Evolutionary conservation across 2,888 invertebrate species (phyloP).

Genomic region (Loripinus fragilis): DNA sequence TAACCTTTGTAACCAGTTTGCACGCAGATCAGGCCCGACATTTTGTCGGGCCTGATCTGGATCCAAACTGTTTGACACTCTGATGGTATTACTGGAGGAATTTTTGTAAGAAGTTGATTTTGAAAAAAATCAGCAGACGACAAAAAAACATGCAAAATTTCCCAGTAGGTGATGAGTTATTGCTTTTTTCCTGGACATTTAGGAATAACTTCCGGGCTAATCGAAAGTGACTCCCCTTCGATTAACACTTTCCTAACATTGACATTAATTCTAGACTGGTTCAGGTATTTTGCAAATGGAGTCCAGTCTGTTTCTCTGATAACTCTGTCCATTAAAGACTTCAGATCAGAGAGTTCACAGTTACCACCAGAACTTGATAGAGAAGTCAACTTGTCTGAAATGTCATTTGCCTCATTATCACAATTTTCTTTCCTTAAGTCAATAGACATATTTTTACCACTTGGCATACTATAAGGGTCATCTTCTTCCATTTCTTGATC

Average conservation of each 20-base stretch:
- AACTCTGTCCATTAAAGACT: constrained; percentile 54
- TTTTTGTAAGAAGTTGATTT: too few relatives aligned
- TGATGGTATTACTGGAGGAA: too few relatives aligned
- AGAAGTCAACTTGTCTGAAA: neutral
- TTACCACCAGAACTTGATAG: constrained; percentile 25
- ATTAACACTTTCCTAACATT: constrained; percentile 95
- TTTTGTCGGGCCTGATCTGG: too few relatives aligned
- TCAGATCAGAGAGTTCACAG: constrained; percentile 37
- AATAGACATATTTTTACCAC: constrained; percentile 23
- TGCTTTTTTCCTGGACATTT: constrained; percentile 33
- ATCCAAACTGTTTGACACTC: too few relatives aligned
- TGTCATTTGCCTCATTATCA: neutral
- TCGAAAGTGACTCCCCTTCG: constrained; percentile 35
- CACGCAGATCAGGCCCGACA: too few relatives aligned
- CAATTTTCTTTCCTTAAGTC: neutral
- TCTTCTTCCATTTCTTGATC: constrained; percentile 30
- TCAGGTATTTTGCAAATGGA: constrained; percentile 86
- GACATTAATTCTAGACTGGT: constrained; percentile 93
- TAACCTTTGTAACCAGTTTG: too few relatives aligned
- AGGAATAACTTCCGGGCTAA: constrained; percentile 39
- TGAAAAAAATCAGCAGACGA: too few relatives aligned
- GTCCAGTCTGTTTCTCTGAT: constrained; percentile 58
- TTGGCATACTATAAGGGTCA: constrained; percentile 49
- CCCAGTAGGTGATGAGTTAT: too few relatives aligned
- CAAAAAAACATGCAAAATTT: too few relatives aligned